Evolutionary conservation across 2,797 vertebrate genomes (phyloP).

Genomic region (Amblyraja radiata): DNA sequence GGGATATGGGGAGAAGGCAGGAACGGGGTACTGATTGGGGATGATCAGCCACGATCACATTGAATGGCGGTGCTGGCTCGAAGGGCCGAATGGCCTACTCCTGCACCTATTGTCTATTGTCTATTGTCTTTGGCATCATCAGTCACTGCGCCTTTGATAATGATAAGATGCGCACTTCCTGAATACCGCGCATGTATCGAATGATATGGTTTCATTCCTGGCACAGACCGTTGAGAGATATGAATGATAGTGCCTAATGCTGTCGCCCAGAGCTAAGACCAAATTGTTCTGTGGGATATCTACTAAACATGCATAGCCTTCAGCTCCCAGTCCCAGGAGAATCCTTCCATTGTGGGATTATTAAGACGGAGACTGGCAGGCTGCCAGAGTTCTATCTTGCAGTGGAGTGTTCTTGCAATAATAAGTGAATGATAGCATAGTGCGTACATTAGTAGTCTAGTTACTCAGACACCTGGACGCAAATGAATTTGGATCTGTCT

Average conservation of each 20-base stretch:
- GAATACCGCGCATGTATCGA: not conserved
- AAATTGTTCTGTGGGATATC: not conserved
- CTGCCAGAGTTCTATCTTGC: not conserved
- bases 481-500: too few relatives aligned
- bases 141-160: not conserved
- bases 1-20: too few relatives aligned
- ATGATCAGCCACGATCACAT: too few relatives aligned
- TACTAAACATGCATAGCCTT: not conserved
- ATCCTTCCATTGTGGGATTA: not conserved
- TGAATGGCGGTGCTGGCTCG: too few relatives aligned
- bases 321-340: not conserved
- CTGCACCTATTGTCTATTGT: too few relatives aligned
- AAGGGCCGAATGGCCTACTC: too few relatives aligned
- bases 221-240: not conserved
- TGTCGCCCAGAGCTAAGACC: not conserved
- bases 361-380: not conserved
- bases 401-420: not conserved
- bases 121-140: too few relatives aligned
- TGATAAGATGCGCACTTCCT: not conserved
- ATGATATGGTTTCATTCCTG: not conserved
- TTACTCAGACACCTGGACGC: too few relatives aligned
- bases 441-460: too few relatives aligned
- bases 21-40: too few relatives aligned
- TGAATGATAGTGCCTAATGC: not conserved
- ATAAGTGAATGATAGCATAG: too few relatives aligned